A percentile compares a stretch with the other conserved stretches of the same genome.
phyloP scores from a whole-genome alignment of 2,888 invertebrate genomes.

The Dorcus parallelipipedus region DNA sequence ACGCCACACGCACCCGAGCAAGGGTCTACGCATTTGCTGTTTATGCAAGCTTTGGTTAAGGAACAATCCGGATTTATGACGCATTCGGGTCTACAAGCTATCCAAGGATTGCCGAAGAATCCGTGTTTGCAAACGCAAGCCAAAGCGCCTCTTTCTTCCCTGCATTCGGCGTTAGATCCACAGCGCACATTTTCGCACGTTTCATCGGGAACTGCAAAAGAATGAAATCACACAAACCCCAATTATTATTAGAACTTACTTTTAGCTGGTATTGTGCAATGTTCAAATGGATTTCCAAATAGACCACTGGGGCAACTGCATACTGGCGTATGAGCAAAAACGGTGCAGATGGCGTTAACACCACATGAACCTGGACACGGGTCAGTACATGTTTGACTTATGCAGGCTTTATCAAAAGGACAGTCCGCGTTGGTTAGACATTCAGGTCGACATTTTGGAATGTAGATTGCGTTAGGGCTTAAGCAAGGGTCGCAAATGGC shows the following conservation, averaged over 20 bases:
- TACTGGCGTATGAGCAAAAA: constrained; percentile 70
- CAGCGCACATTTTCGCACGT: constrained; percentile 59
- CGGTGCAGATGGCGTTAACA: constrained; percentile 66
- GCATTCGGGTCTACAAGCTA: constrained; percentile 77
- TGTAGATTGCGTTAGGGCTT: constrained; percentile 63
- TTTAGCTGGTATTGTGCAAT: constrained; percentile 52
- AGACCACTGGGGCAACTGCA: constrained; percentile 67
- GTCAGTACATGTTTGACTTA: constrained; percentile 70
- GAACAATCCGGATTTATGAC: constrained; percentile 78
- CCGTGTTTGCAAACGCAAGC: constrained; percentile 70
- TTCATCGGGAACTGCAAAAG: constrained; percentile 31
- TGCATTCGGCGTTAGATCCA: constrained; percentile 70
- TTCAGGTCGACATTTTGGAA: constrained; percentile 77
- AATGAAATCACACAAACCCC: not conserved
- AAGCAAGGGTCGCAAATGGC: constrained; percentile 78
- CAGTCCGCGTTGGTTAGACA: constrained; percentile 80
- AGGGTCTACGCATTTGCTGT: constrained; percentile 74
- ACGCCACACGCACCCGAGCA: constrained; percentile 74
- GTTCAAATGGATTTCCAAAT: constrained; percentile 75
- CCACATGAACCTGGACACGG: constrained; percentile 80
- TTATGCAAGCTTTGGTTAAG: constrained; percentile 68
- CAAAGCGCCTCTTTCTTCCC: constrained; percentile 61
- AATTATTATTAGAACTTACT: constrained; percentile 1
- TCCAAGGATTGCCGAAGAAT: constrained; percentile 76
- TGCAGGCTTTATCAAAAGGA: constrained; percentile 71